Percentiles rank a stretch among this genome's conserved stretches.
These are phyloP conservation scores for Tetragnatha montana DNA, from an alignment of 2,888 invertebrate genomes.

Conservation along the genomic window DNA sequence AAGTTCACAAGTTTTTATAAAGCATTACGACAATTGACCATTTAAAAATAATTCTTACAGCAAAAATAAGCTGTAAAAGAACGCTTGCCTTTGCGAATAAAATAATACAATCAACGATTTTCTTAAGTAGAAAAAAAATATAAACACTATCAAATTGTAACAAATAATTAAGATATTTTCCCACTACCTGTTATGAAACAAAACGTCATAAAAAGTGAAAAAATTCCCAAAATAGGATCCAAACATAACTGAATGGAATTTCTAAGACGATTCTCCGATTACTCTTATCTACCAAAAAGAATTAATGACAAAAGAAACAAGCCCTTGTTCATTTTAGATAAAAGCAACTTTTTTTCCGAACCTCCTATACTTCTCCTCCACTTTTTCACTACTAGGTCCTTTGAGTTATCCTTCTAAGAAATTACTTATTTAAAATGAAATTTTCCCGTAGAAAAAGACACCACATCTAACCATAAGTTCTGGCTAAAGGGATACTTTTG, in stretches of 20 bases:
- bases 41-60: too few relatives aligned
- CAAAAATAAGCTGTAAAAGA: too few relatives aligned
- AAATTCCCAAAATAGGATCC: background rate
- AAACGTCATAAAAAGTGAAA: background rate
- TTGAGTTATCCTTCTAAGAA: constrained; percentile 19
- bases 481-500: constrained; percentile 35
- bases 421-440: constrained; percentile 47
- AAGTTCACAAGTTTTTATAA: too few relatives aligned
- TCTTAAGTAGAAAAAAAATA: background rate
- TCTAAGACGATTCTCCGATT: background rate
- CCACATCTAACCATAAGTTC: constrained; percentile 23
- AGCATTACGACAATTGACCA: too few relatives aligned
- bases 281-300: constrained; percentile 1
- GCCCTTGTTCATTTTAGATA: constrained; percentile 9
- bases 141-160: too few relatives aligned
- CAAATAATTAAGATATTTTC: too few relatives aligned
- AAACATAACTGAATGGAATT: constrained; percentile 8
- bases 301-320: constrained; percentile 15
- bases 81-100: background rate
- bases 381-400: constrained; percentile 1
- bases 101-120: background rate
- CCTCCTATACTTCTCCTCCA: background rate
- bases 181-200: background rate
- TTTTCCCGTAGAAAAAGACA: constrained; percentile 21
- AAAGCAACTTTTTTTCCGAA: background rate